Percentiles rank a stretch among this genome's conserved stretches.
These are phyloP conservation scores for Steinernema khuongi DNA, from an alignment of 1,140 invertebrate species.

Conservation along the genomic window DNA sequence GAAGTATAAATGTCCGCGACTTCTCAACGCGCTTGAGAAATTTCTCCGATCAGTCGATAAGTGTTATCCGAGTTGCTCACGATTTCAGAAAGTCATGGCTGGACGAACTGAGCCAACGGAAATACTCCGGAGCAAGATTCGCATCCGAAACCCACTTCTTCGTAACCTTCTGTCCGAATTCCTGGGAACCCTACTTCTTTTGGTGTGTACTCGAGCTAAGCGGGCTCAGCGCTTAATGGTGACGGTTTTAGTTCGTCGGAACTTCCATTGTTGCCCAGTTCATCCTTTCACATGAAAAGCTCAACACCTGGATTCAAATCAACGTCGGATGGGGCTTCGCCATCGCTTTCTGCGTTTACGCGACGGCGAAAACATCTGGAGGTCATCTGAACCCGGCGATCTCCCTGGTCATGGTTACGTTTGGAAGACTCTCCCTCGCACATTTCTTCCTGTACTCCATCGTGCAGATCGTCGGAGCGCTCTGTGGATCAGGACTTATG, in stretches of 20 bases:
- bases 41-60: too few relatives aligned
- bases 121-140: conserved; percentile 33
- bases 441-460: conserved; percentile 63
- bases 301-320: conserved; percentile 44
- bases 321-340: conserved; percentile 42
- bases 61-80: too few relatives aligned
- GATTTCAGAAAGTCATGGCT: not conserved
- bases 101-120: conserved; percentile 25
- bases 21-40: too few relatives aligned
- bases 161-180: conserved; percentile 35
- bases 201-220: not conserved
- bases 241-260: conserved; percentile 30
- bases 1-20: not conserved
- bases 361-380: conserved; percentile 32
- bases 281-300: conserved; percentile 35
- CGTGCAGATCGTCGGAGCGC: conserved; percentile 64
- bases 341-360: conserved; percentile 38
- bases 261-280: conserved; percentile 37
- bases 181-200: conserved; percentile 32
- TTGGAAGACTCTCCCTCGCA: conserved; percentile 49
- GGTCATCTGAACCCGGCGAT: conserved; percentile 66
- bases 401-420: conserved; percentile 60
- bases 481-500: conserved; percentile 61
- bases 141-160: conserved; percentile 27
- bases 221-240: not conserved